Evolutionary conservation across 2,888 invertebrate genomes (phyloP), one percentile per base, ranked within the genome.

Genomic region (Drosophila subsilvestris): DNA sequence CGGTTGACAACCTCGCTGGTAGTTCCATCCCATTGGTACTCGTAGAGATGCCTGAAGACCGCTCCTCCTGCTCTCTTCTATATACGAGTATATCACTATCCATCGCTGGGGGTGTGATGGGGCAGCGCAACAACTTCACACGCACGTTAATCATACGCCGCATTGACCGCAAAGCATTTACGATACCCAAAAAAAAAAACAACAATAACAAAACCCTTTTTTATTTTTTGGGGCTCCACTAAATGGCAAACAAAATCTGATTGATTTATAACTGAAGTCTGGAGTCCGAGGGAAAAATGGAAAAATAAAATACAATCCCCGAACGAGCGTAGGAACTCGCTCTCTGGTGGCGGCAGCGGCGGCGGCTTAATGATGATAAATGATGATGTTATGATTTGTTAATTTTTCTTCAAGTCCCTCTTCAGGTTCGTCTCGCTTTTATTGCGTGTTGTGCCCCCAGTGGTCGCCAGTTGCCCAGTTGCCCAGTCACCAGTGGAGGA

Each of bases 331-430:
- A 27, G 9, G 9, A 37, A 43, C 43, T 20, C 10, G 6, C 8
- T 14, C 56, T 56, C 12, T 14, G 47, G 29, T 22, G n/a, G 12
- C 5, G 25, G 12, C 50, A 27, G 29, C 17, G 43, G 65, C 53
- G 59, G 61, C 69, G 69, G 77, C 80, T 82, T 88, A 90, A 90
- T 90, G 88, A 89, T 90, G 89, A 90, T 90, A 86, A 90, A 90
- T 90, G 86, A 89, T 89, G 84, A 87, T 89, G 88, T 89, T 89
- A 84, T 88, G 84, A 89, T 86, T 89, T 89, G 89, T 88, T 86
- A 82, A 89, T 85, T 79, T 83, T 82, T 85, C 78, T 75, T 81
- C 71, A 60, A 72, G 47, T 79, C 74, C 73, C 74, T 53, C 37
- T 37, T 37, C 6, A 37, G 37, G 37, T 37, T 58, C 47, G 48